phyloP scores from a whole-genome alignment of 2,797 vertebrate genomes.

The Sebastolobus altivelis region DNA sequence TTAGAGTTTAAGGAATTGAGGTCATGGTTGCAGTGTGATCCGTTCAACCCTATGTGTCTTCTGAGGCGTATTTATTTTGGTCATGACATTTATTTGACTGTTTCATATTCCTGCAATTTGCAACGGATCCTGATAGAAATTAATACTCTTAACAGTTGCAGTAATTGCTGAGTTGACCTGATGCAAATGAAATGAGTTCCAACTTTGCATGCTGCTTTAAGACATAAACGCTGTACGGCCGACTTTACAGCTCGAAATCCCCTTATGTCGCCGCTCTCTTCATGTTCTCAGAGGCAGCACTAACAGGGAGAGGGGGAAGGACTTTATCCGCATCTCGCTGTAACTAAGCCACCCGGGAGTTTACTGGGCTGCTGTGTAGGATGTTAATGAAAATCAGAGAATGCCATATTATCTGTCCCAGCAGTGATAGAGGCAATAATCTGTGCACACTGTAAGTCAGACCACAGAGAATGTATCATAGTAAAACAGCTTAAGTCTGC shows the following conservation, averaged over 20 bases:
- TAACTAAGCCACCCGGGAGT: conserved; percentile 71
- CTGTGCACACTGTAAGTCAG: conserved; percentile 59
- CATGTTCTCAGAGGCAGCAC: conserved; percentile 53
- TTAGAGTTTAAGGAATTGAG: conserved; percentile 70
- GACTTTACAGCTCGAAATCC: conserved; percentile 64
- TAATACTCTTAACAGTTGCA: conserved; percentile 27
- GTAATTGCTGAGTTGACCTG: conserved; percentile 38
- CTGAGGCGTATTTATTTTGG: conserved; percentile 61
- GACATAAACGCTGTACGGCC: conserved; percentile 37
- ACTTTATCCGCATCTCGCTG: conserved; percentile 65
- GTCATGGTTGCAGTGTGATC: conserved; percentile 61
- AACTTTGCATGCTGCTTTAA: conserved; percentile 53
- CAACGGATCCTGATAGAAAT: conserved; percentile 39
- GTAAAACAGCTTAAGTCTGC: conserved; percentile 65
- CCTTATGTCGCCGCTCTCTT: conserved; percentile 59
- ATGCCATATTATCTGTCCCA: conserved; percentile 76
- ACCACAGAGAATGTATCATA: conserved; percentile 65
- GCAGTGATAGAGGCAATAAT: conserved; percentile 77
- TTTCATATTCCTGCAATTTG: conserved; percentile 38
- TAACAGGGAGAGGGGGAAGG: conserved; percentile 45
- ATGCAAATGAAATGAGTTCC: conserved; percentile 50
- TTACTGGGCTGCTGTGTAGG: conserved; percentile 69
- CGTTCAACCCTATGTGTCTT: conserved; percentile 59
- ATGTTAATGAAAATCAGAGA: conserved; percentile 76
- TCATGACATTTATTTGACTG: conserved; percentile 55